These are phyloP conservation scores for Ptilodon capucinus DNA, from an alignment of 2,888 invertebrate species.

Conservation along the genomic window DNA sequence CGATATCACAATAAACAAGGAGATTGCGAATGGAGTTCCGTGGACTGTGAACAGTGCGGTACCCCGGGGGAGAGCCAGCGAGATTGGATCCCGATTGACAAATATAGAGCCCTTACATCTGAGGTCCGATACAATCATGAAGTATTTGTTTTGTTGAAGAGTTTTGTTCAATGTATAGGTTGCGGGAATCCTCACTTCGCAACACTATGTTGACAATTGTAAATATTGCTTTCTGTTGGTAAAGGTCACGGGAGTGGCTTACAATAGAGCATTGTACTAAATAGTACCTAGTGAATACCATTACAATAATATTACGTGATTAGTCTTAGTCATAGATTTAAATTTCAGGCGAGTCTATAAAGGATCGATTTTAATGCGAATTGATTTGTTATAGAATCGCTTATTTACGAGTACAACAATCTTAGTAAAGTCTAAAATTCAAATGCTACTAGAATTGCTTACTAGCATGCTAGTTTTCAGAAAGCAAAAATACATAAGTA, in stretches of 20 bases:
- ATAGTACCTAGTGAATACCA: no score
- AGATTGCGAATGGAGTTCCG: neutral
- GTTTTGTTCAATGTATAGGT: neutral
- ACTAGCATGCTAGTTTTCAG: no score
- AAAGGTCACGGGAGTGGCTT: neutral
- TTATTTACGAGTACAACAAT: no score
- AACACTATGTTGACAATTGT: neutral
- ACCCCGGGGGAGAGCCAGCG: neutral
- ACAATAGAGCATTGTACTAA: neutral
- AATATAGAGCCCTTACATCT: neutral
- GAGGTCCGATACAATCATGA: neutral
- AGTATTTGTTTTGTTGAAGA: neutral
- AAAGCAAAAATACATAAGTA: no score
- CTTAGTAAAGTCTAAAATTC: no score
- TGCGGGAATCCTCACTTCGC: neutral
- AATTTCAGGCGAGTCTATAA: no score
- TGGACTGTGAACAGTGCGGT: neutral
- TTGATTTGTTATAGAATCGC: no score
- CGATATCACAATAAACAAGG: neutral
- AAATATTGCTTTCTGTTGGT: neutral
- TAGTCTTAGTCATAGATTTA: no score
- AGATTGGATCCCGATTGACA: neutral
- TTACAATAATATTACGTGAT: no score
- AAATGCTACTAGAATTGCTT: no score
- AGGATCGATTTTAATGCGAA: no score